phyloP scores from a whole-genome alignment of 2,113 vertebrate genomes.

The Leptodactylus fuscus region DNA sequence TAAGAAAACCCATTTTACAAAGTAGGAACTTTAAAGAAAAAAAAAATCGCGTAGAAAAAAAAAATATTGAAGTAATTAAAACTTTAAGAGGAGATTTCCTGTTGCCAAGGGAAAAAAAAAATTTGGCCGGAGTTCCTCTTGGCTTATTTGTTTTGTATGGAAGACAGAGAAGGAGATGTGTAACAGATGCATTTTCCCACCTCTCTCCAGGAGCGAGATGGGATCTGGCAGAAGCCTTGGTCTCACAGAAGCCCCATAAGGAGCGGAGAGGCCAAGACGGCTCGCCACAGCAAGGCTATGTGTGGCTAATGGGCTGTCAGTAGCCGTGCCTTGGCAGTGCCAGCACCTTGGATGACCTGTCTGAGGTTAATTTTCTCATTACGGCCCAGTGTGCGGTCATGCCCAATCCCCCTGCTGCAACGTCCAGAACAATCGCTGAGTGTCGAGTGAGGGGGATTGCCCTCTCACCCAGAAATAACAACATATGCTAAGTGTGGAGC shows the following conservation, averaged over 20 bases:
- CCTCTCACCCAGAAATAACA: constrained; percentile 29
- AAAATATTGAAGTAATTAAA: constrained; percentile 60
- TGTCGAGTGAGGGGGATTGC: not conserved
- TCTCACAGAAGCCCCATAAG: constrained; percentile 29
- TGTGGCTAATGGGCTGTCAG: constrained; percentile 31
- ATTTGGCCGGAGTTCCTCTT: constrained; percentile 57
- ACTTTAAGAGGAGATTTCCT: constrained; percentile 48
- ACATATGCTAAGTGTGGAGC: constrained; percentile 13
- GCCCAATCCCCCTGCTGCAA: not conserved
- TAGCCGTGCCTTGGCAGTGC: not conserved
- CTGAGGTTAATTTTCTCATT: constrained; percentile 49
- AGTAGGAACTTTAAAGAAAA: not conserved
- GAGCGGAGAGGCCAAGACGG: constrained; percentile 13
- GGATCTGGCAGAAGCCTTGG: constrained; percentile 3
- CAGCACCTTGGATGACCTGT: constrained; percentile 37
- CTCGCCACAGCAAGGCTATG: constrained; percentile 17
- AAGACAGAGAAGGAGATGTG: not conserved
- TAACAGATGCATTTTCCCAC: constrained; percentile 45
- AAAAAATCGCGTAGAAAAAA: constrained; percentile 16
- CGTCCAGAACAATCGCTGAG: not conserved
- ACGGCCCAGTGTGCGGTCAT: constrained; percentile 28
- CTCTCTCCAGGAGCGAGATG: not conserved
- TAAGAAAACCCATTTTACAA: constrained; percentile 40
- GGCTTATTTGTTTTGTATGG: not conserved
- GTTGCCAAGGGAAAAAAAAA: not conserved